Base-by-base conservation (phyloP, 2,113 vertebrate species). In the Egretta garzetta region DNA sequence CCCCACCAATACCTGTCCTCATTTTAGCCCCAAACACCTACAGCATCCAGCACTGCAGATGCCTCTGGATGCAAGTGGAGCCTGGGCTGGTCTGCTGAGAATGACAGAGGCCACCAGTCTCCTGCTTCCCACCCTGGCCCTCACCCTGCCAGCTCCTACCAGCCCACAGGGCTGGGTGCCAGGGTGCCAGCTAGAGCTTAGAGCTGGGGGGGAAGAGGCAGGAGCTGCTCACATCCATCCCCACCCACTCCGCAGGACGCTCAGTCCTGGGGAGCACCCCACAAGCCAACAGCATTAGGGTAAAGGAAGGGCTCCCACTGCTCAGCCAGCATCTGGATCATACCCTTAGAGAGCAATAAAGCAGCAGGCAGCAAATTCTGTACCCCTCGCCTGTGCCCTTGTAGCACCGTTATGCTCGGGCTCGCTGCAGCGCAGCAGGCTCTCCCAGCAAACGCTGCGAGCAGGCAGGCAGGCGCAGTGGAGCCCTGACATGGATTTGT, bases 391-490 rank as follows among this genome's bases (percentile, higher is more conserved):
- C 55, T 5, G 2, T 47, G 49, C 23, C 53, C 20, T 41, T 32
- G 2, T 0, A 21, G 71, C 27, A 43, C 67, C 1, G 3, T 4
- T 33, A 2, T 4, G 35, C 68, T n/a, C 11, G 22, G 79, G 49
- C 52, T 63, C 5, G 2, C 53, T 43, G 33, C 81, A 75, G 71
- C 66, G 70, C 66, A 53, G 49, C n/a, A 12, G 84, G 20, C 67
- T 70, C 37, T 28, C 73, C 9, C 14, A 43, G 62, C 63, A 75
- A 74, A 73, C 3, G 3, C 45, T 60, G 17, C 1, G 2, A 4
- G 52, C 67, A 23, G 27, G 62, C 43, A 27, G 27, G 76, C 73
- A 14, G 80, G 45, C 2, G 1, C 37, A 50, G 83, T 74, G 28
- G n/a, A 43, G 83, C 73, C n/a, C 43, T 12, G 17, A 12, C 0